Percentiles rank a stretch among this genome's conserved stretches.
These are phyloP conservation scores for Parnassius glacialis DNA, from an alignment of 2,888 invertebrate species.

Conservation along the genomic window DNA sequence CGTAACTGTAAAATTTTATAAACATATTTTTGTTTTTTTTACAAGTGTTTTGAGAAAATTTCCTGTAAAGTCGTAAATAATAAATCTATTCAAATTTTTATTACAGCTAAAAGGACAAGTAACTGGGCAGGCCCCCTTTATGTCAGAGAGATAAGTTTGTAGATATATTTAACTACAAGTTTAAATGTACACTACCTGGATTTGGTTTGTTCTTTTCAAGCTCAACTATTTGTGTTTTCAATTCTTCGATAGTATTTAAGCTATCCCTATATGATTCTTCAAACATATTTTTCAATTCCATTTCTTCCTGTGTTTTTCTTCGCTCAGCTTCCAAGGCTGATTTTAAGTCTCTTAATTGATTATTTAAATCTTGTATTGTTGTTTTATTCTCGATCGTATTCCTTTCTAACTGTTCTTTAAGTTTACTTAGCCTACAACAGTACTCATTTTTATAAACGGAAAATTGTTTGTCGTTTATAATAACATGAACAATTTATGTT, in stretches of 20 bases:
- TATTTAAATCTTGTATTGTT: constrained; percentile 49
- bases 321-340: constrained; percentile 49
- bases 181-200: constrained; percentile 45
- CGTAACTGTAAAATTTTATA: too few relatives aligned
- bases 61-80: too few relatives aligned
- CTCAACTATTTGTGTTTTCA: constrained; percentile 56
- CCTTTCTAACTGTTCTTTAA: constrained; percentile 60
- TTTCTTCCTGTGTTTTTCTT: constrained; percentile 43
- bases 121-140: too few relatives aligned
- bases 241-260: constrained; percentile 48
- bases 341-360: constrained; percentile 54
- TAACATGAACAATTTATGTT: too few relatives aligned
- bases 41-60: too few relatives aligned
- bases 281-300: constrained; percentile 44
- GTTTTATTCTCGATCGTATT: constrained; percentile 52
- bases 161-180: too few relatives aligned
- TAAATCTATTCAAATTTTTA: too few relatives aligned
- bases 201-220: constrained; percentile 58
- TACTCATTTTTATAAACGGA: too few relatives aligned
- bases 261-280: constrained; percentile 47
- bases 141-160: too few relatives aligned
- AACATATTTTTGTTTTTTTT: too few relatives aligned
- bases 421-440: constrained; percentile 47
- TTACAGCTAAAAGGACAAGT: too few relatives aligned
- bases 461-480: too few relatives aligned